A percentile compares a stretch with the other conserved stretches of the same genome.
Evolutionary conservation across 2,888 invertebrate species (phyloP).

Genomic region (Aspidiotus rigidus): DNA sequence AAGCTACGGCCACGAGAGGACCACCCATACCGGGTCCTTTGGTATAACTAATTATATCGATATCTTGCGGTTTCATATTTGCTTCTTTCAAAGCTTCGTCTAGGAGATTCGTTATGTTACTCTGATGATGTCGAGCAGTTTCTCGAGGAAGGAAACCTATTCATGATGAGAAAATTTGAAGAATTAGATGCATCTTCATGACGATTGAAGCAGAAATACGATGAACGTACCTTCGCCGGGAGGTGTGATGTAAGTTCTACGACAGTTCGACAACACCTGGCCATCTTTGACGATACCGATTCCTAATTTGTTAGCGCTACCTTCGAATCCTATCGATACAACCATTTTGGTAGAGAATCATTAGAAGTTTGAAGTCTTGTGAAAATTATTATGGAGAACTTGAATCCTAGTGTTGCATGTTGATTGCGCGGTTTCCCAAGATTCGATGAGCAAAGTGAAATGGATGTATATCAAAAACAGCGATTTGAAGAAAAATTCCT

Average conservation of each 20-base stretch:
- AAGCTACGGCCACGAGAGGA: conserved; percentile 78
- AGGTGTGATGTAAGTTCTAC: conserved; percentile 92
- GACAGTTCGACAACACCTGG: conserved; percentile 81
- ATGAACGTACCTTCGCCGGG: conserved; percentile 75
- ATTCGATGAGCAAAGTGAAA: too few relatives aligned
- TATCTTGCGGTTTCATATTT: conserved; percentile 58
- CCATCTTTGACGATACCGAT: conserved; percentile 89
- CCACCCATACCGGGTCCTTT: conserved; percentile 99
- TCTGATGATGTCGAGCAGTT: conserved; percentile 89
- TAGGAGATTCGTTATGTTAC: conserved; percentile 66
- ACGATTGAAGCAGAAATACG: not conserved
- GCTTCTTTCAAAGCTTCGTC: conserved; percentile 69
- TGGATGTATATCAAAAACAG: too few relatives aligned
- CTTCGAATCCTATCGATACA: conserved; percentile 91
- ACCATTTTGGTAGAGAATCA: conserved; percentile 56
- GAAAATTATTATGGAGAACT: not conserved
- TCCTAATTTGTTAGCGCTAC: conserved; percentile 97
- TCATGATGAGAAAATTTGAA: not conserved
- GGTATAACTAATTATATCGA: conserved; percentile 94
- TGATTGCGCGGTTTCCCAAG: too few relatives aligned
- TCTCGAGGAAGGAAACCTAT: conserved; percentile 88
- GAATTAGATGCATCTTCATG: not conserved
- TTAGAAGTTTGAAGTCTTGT: not conserved
- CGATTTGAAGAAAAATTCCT: too few relatives aligned
- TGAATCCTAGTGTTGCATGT: too few relatives aligned